Evolutionary conservation across 2,797 vertebrate species (phyloP), one percentile per base, ranked within the genome.

Genomic region (Forpus xanthops): DNA sequence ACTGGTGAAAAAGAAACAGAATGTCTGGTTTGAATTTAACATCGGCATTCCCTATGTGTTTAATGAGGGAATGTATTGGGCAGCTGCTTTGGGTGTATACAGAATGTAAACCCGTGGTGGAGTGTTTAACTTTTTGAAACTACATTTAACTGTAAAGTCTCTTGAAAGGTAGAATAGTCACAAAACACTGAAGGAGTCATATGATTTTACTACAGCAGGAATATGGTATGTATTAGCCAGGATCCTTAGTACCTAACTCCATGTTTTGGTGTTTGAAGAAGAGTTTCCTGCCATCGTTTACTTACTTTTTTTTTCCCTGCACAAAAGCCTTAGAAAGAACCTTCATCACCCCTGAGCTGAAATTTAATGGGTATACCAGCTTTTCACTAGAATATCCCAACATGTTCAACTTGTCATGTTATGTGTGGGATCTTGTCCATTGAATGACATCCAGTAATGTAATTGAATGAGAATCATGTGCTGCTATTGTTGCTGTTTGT

Each of bases 81-180:
- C 81, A 91, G 71, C 50, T 89, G 60, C 16, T 89, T 85, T 90
- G 55, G 31, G 72, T 86, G 73, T 79, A 66, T 61, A 61, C 33
- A 67, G 55, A 96, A 76, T 76, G n/a, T 56, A 89, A 95, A 85
- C 12, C 6, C 66, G 58, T 5, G 3, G 15, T 15, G 55, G 30
- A 89, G 12, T 60, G 58, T 80, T 93, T 89, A 91, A 85, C 18
- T 87, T 95, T 71, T 41, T 64, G 39, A 76, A 94, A 84, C 50
- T 67, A n/a, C 20, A 12, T 94, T 87, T 93, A 31, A 84, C 85
- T 92, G 91, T 78, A 25, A 89, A 89, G 41, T 91, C 66, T 87
- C 12, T 5, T 92, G 64, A 81, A 95, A 93, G 35, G 31, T 87
- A 64, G 76, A 92, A 60, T 79, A 81, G 44, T 77, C 68, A 85